Base-by-base conservation (phyloP, 2,888 invertebrate species). In the Trachelus tabidus region DNA sequence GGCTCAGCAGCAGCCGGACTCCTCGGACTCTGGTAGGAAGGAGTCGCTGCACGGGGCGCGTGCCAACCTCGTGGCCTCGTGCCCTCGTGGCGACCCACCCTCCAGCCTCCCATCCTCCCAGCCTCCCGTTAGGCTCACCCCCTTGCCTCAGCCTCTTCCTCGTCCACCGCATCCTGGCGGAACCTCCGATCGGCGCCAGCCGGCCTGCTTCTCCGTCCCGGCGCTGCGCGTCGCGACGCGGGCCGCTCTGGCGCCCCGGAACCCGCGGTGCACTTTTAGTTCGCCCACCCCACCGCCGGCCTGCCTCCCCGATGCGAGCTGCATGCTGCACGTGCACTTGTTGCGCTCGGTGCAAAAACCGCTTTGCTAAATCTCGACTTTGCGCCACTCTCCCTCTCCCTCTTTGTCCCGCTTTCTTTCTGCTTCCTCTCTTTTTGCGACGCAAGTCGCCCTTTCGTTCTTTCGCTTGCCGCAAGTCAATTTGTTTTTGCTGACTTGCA, bases 31-130 rank as follows among this genome's bases (percentile, higher is more conserved):
- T 68, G 12, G 30, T 23, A 71, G 15, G 34, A 56, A 85, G 81
- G 87, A 89, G 89, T 89, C 88, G 89, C 3, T 90, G 90, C 90
- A 89, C 86, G 88, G 87, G 91, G 90, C 91, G 89, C 91, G 91
- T 91, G 91, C 90, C 91, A 85, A 89, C 87, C 91, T 89, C 90
- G 90, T 90, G 89, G 87, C 84, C 69, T 69, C 12, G 12, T 69
- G 69, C 6, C 69, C 69, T 69, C 69, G 69, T 33, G 30, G 69
- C 69, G n/a, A 30, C 69, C 69, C 33, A 30, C 69, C 69, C 69
- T 69, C 69, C 31, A 31, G 31, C 31, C 31, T 69, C 69, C 30
- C 69, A 33, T 4, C 69, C 12, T 69, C 35, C 69, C 69, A 31
- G 6, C 69, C 9, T n/a, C 31, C 31, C 69, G 23, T 30, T n/a